Base-by-base conservation (phyloP, 2,888 invertebrate genomes). In the Aradus depressus region DNA sequence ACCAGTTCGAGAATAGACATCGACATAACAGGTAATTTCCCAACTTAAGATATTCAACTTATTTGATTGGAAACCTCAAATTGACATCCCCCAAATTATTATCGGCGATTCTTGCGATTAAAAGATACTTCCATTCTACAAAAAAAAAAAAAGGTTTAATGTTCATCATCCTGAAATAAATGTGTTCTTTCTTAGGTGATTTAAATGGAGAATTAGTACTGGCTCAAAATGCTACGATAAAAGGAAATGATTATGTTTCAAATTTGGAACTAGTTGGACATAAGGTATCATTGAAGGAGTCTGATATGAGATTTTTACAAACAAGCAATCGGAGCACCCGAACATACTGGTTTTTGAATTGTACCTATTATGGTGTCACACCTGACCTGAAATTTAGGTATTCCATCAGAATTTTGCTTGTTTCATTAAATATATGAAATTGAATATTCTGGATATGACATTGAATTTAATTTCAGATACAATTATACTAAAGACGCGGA, bases 281-380 rank as follows among this genome's bases (percentile, higher is more conserved):
- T 60, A 68, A 67, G 42, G 69, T 87, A 34, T 64, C 67, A 34
- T 62, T 88, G 12, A 73, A 74, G 2, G 66, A 74, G 21, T 72
- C 75, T 16, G 87, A 88, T 65, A 61, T 70, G 28, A 66, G 73
- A 44, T 84, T 73, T 64, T 65, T 87, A 19, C 64, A 63, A 16
- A 65, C 64, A 22, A 68, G 72, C 50, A 74, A 77, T 2, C 75
- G 75, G 3, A 68, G 65, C 6, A 68, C 83, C 12, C 66, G 74
- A 22, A 80, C 82, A 0, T 83, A 77, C 65, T 88, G 88, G 88
- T 87, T 85, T 62, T 73, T 84, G 54, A 83, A 88, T 66, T 88
- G 88, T 63, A 68, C 72, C 45, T 80, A 79, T 62, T 72, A 79
- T 45, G 84, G 81, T 31, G 69, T 75, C 55, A 77, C 80, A 0